These are phyloP conservation scores for Shinisaurus crocodilurus DNA, from an alignment of 2,113 vertebrate genomes.

Conservation along the genomic window DNA sequence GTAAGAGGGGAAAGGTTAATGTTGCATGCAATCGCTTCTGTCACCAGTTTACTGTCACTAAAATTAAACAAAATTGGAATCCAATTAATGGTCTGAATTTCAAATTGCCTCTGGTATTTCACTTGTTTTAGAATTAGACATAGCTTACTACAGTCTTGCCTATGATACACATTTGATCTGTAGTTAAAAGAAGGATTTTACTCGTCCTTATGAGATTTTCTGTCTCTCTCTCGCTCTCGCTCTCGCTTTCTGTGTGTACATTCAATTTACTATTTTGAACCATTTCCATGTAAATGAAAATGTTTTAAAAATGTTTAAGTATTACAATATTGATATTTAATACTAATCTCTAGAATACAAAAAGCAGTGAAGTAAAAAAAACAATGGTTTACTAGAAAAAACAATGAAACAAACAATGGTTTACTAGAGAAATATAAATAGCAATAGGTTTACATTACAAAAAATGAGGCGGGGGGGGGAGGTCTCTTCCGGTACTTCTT, in stretches of 20 bases:
- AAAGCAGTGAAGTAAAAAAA: neutral
- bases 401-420: neutral
- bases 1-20: conserved; percentile 55
- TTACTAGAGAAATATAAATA: neutral
- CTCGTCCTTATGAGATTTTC: neutral
- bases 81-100: conserved; percentile 55
- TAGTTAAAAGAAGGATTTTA: conserved; percentile 41
- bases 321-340: neutral
- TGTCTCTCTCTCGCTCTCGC: neutral
- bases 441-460: neutral
- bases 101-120: conserved; percentile 53
- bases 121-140: conserved; percentile 50
- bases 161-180: conserved; percentile 38
- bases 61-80: conserved; percentile 59
- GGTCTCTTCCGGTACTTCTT: conserved; percentile 99
- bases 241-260: neutral
- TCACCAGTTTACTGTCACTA: conserved; percentile 57
- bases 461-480: too few relatives aligned
- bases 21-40: conserved; percentile 47
- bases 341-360: neutral
- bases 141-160: conserved; percentile 40
- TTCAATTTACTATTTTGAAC: neutral
- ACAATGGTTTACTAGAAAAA: neutral
- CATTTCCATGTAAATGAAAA: conserved; percentile 30
- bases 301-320: neutral